Evolutionary conservation across 2,888 invertebrate species (phyloP).

Genomic region (Antitype chi): DNA sequence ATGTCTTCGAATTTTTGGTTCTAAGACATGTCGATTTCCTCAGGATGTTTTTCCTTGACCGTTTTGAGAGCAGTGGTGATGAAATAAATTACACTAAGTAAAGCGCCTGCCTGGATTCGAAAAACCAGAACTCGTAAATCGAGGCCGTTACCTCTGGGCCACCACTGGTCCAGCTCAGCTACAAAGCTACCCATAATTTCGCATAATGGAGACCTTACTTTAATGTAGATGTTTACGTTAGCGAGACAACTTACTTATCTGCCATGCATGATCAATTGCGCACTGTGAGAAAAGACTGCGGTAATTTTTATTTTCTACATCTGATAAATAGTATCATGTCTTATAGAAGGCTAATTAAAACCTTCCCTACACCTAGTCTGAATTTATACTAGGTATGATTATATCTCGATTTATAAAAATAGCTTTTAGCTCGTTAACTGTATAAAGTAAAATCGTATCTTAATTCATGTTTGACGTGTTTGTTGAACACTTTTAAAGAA

Average conservation of each 20-base stretch:
- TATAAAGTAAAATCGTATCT: not conserved
- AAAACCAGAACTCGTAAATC: no score
- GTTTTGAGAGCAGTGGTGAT: no score
- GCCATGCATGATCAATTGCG: slow-evolving; percentile 18
- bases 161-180: not conserved
- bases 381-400: not conserved
- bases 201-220: not conserved
- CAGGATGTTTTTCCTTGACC: no score
- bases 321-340: slow-evolving; percentile 30
- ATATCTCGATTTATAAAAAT: slow-evolving; percentile 25
- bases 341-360: slow-evolving; percentile 31
- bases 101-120: no score
- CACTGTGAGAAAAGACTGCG: not conserved
- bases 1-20: no score
- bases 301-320: slow-evolving; percentile 4
- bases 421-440: slow-evolving; percentile 2
- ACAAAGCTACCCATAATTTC: not conserved
- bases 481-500: not conserved
- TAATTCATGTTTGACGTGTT: not conserved
- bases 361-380: slow-evolving; percentile 3
- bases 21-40: no score
- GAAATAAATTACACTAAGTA: no score
- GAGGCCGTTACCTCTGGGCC: no score
- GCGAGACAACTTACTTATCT: not conserved
- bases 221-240: slow-evolving; percentile 5